A percentile compares a stretch with the other conserved stretches of the same genome.
phyloP scores from a whole-genome alignment of 23 tunicate genomes.

The Ascidia mentula region DNA sequence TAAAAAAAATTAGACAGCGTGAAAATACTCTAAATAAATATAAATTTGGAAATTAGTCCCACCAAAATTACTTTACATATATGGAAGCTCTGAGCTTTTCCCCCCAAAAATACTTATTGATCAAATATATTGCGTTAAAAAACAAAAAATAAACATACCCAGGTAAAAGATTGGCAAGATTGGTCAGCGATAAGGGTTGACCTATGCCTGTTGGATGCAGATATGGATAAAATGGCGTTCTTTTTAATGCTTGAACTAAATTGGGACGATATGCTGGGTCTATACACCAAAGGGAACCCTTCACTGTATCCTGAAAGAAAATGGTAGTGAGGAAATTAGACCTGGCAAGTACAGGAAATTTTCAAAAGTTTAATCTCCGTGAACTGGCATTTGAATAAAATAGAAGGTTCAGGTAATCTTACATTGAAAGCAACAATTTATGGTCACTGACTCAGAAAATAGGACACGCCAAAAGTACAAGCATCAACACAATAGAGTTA shows the following conservation, averaged over 20 bases:
- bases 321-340: neutral
- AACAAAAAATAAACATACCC: constrained; percentile 88
- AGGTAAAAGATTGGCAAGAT: constrained; percentile 84
- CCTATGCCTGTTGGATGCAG: constrained; percentile 76
- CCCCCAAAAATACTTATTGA: too few relatives aligned
- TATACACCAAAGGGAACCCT: constrained; percentile 94
- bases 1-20: constrained; percentile 5
- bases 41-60: too few relatives aligned
- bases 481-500: too few relatives aligned
- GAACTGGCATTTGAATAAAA: neutral
- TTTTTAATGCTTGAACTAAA: constrained; percentile 80
- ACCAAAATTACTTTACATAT: too few relatives aligned
- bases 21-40: too few relatives aligned
- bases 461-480: too few relatives aligned
- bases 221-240: constrained; percentile 90
- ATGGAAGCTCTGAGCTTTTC: too few relatives aligned
- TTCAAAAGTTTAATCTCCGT: constrained; percentile 3
- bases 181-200: constrained; percentile 65
- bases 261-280: constrained; percentile 96
- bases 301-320: constrained; percentile 53
- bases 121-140: too few relatives aligned
- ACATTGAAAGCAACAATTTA: neutral
- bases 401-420: neutral
- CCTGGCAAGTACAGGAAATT: neutral
- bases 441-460: neutral